phyloP scores from a whole-genome alignment of 2,888 invertebrate genomes.

The Metallyticus violacea region DNA sequence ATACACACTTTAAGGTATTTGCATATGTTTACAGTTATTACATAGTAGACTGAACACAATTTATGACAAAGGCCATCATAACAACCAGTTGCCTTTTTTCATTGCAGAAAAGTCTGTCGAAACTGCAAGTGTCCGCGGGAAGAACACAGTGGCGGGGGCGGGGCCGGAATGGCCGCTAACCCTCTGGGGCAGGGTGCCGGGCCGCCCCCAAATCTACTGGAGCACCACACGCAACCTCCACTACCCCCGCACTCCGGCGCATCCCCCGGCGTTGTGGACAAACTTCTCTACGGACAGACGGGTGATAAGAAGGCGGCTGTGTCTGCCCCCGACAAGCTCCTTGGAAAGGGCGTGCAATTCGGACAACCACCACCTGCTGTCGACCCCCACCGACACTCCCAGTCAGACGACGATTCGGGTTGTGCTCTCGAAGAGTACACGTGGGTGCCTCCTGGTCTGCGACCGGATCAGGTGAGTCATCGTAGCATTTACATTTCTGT shows the following conservation, averaged over 20 bases:
- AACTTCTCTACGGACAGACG: neutral
- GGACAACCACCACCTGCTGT: slow-evolving; percentile 43
- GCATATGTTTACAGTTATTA: too few relatives aligned
- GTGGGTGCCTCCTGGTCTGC: slow-evolving; percentile 94
- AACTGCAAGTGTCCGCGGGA: slow-evolving; percentile 71
- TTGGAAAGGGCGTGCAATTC: slow-evolving; percentile 56
- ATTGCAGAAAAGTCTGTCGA: slow-evolving; percentile 72
- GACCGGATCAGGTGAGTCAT: slow-evolving; percentile 85
- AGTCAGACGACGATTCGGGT: slow-evolving; percentile 96
- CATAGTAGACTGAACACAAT: too few relatives aligned
- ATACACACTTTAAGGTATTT: too few relatives aligned
- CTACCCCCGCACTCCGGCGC: slow-evolving; percentile 47
- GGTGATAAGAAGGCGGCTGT: slow-evolving; percentile 40
- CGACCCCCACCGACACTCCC: slow-evolving; percentile 81
- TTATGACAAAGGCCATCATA: too few relatives aligned
- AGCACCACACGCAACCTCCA: slow-evolving; percentile 44
- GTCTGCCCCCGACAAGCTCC: slow-evolving; percentile 52
- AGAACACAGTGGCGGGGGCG: slow-evolving; percentile 44
- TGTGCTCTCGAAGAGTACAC: slow-evolving; percentile 97
- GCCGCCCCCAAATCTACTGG: slow-evolving; percentile 36
- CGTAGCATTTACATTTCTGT: too few relatives aligned
- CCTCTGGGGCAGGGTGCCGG: slow-evolving; percentile 42
- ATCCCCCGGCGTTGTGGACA: slow-evolving; percentile 39
- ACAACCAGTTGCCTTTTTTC: neutral
- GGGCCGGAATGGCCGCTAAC: slow-evolving; percentile 11